phyloP scores from a whole-genome alignment of 2,888 invertebrate species.

The Hydrotaea cyrtoneurina region DNA sequence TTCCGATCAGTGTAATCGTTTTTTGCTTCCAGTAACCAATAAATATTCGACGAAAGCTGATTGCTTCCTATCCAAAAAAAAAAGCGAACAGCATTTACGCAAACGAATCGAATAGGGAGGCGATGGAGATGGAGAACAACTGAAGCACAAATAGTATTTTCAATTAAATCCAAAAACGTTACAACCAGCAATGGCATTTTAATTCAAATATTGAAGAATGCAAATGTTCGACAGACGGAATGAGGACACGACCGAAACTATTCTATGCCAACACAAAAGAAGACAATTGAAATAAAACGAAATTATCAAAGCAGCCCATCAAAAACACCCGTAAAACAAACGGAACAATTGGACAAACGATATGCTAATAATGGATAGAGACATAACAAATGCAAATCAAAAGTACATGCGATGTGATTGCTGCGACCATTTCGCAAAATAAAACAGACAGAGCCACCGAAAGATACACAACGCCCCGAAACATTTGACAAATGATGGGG shows the following conservation, averaged over 20 bases:
- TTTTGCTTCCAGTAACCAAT: too few species aligned
- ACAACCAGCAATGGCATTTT: slow-evolving; percentile 11
- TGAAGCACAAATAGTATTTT: slow-evolving; percentile 12
- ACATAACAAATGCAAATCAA: neutral
- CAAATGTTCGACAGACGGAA: slow-evolving; percentile 4
- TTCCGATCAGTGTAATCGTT: too few species aligned
- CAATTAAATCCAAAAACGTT: slow-evolving; percentile 7
- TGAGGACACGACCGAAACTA: neutral
- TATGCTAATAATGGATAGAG: slow-evolving; percentile 9
- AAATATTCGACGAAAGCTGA: too few species aligned
- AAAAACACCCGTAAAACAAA: neutral
- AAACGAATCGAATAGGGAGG: neutral
- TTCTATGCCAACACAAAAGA: slow-evolving; percentile 17
- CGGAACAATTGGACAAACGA: slow-evolving; percentile 18
- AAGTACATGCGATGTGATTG: slow-evolving; percentile 14
- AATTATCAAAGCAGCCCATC: slow-evolving; percentile 10
- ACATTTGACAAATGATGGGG: neutral
- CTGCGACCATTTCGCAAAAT: neutral
- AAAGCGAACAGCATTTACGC: neutral
- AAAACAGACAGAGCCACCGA: neutral
- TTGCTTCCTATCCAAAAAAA: too few species aligned
- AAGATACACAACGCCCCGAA: slow-evolving; percentile 6
- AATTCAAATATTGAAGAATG: slow-evolving; percentile 12
- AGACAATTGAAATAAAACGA: slow-evolving; percentile 20
- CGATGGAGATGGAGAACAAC: neutral